These are phyloP conservation scores for Ophion obscuratus DNA, from an alignment of 2,888 invertebrate species.

Conservation along the genomic window DNA sequence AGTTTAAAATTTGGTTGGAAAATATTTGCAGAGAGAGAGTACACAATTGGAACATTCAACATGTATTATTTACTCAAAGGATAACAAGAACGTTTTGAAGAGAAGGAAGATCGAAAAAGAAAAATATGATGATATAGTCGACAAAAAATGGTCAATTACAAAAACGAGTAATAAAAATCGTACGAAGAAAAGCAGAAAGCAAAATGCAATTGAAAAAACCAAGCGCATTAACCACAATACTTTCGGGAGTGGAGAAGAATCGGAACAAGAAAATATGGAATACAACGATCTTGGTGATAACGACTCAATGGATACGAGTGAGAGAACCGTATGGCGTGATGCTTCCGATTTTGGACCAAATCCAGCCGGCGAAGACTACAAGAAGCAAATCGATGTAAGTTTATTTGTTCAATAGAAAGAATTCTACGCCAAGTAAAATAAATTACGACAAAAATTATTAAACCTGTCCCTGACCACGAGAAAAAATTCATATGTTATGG, in stretches of 20 bases:
- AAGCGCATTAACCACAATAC: slow-evolving; percentile 24
- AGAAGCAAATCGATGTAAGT: slow-evolving; percentile 35
- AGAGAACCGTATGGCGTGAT: slow-evolving; percentile 30
- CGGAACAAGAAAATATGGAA: slow-evolving; percentile 23
- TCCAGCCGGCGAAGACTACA: slow-evolving; percentile 22
- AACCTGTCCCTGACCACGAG: slow-evolving; percentile 26
- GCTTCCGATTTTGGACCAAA: slow-evolving; percentile 25
- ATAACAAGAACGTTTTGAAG: slow-evolving; percentile 29
- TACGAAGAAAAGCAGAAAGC: slow-evolving; percentile 19
- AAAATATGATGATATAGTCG: slow-evolving; percentile 22
- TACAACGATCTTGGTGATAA: slow-evolving; percentile 30
- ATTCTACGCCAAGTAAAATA: slow-evolving; percentile 28
- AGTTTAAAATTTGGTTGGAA: slow-evolving; percentile 24
- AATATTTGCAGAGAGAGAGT: slow-evolving; percentile 25
- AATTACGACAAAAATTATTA: slow-evolving; percentile 24
- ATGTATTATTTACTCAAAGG: slow-evolving; percentile 27
- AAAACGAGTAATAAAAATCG: slow-evolving; percentile 35
- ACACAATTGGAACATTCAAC: slow-evolving; percentile 22
- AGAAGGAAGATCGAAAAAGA: slow-evolving; percentile 18
- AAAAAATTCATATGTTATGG: slow-evolving; percentile 16
- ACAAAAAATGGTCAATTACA: slow-evolving; percentile 26
- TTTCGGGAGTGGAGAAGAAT: slow-evolving; percentile 29
- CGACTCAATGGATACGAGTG: slow-evolving; percentile 31
- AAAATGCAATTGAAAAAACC: slow-evolving; percentile 26
- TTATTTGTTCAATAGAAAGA: slow-evolving; percentile 34